Evolutionary conservation across 2,888 invertebrate species (phyloP), one percentile per base, ranked within the genome.

Genomic region (Diaphora mendica): DNA sequence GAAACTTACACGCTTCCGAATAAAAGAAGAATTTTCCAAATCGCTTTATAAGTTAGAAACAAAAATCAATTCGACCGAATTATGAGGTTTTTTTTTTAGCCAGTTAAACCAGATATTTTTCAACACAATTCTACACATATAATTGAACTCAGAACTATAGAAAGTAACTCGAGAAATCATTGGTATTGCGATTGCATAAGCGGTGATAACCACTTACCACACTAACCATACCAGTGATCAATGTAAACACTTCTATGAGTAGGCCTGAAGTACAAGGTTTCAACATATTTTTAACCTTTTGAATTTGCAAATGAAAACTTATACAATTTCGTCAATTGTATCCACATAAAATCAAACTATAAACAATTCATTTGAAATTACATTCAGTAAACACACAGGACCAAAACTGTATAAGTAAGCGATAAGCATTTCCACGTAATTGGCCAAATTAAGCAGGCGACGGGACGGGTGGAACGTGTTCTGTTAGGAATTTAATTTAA

Each of bases 401-500:
- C 72, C 77, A 84, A 84, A 88, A 78, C 80, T 84, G 81, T 82
- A 80, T 85, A 91, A 91, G 90, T 89, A 86, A 88, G 86, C 91
- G 89, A 91, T 91, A 92, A 92, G 90, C 90, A 83, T 89, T 91
- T 90, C 89, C 78, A 89, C 89, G 86, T 89, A 93, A 93, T 93
- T 93, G 92, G 87, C 90, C 90, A 91, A 93, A 93, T 93, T 92
- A 93, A 91, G 90, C 87, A 87, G 79, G 84, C 77, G 79, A 77
- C 79, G 82, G 82, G 83, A 72, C 86, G 82, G 84, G 82, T 80
- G 77, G 70, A 75, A 79, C 83, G 81, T 81, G 80, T 84, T 81
- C 82, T 70, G 80, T 74, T 70, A 51, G 88, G 93, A 94, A 93
- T 94, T 93, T 94, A 93, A 94, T 94, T 94, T 93, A 93, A 93